Evolutionary conservation across 2,113 vertebrate genomes (phyloP).

Genomic region (Tursiops truncatus): DNA sequence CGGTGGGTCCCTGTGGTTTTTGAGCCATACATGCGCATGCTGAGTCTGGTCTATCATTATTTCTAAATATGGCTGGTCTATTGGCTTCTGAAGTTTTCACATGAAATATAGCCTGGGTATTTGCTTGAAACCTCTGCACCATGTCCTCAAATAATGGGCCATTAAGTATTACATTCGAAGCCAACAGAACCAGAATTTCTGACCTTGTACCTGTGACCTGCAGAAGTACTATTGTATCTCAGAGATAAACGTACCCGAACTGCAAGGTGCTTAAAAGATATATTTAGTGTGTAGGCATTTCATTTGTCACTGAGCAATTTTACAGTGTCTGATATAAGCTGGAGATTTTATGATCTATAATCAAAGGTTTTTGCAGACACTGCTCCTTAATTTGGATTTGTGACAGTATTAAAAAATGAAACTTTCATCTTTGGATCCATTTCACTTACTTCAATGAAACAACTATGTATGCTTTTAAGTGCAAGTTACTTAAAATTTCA

Average conservation of each 20-base stretch:
- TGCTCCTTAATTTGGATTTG: slow-evolving; percentile 76
- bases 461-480: slow-evolving; percentile 76
- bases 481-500: slow-evolving; percentile 78
- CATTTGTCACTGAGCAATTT: slow-evolving; percentile 80
- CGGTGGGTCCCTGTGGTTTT: slow-evolving; percentile 59
- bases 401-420: slow-evolving; percentile 73
- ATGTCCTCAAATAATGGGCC: slow-evolving; percentile 66
- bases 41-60: slow-evolving; percentile 74
- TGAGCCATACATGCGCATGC: slow-evolving; percentile 63
- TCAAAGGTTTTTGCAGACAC: slow-evolving; percentile 73
- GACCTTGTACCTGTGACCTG: slow-evolving; percentile 74
- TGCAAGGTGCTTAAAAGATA: slow-evolving; percentile 79
- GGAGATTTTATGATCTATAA: slow-evolving; percentile 78
- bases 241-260: slow-evolving; percentile 74
- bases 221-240: slow-evolving; percentile 78
- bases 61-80: slow-evolving; percentile 73
- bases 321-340: slow-evolving; percentile 73
- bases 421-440: slow-evolving; percentile 76
- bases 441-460: slow-evolving; percentile 72
- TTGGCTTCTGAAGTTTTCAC: slow-evolving; percentile 77
- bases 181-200: slow-evolving; percentile 72
- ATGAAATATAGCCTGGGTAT: slow-evolving; percentile 66
- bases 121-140: slow-evolving; percentile 62
- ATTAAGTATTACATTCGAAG: slow-evolving; percentile 69
- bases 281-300: slow-evolving; percentile 76